phyloP scores from a whole-genome alignment of 30 jellyfish, hydroid and myxozoan species.

The Aurelia sp. region DNA sequence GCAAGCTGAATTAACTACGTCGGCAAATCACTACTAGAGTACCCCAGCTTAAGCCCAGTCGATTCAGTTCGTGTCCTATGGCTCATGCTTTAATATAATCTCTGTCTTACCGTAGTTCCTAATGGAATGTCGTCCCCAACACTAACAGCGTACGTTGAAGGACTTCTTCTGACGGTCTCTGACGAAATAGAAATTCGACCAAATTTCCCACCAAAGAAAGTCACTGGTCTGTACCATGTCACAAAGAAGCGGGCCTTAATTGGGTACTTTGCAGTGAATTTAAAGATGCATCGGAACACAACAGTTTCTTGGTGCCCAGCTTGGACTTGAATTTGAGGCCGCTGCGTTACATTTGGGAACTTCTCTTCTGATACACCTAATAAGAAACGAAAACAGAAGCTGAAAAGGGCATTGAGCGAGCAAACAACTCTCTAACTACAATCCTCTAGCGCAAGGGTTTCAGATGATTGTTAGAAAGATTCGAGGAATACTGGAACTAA shows the following conservation, averaged over 20 bases:
- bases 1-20: too few species aligned
- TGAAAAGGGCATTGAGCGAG: too few species aligned
- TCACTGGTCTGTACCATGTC: conserved; percentile 72
- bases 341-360: conserved; percentile 48
- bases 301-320: conserved; percentile 26
- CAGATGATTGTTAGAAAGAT: too few species aligned
- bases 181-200: conserved; percentile 62
- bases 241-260: conserved; percentile 57
- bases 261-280: conserved; percentile 25
- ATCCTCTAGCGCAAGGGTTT: too few species aligned
- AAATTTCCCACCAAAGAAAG: conserved; percentile 64
- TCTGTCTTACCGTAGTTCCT: conserved; percentile 45
- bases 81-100: too few species aligned
- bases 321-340: conserved; percentile 44
- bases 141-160: conserved; percentile 40
- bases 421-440: too few species aligned
- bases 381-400: too few species aligned
- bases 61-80: too few species aligned
- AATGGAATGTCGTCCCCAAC: conserved; percentile 55
- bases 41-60: too few species aligned
- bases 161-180: conserved; percentile 33
- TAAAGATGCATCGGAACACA: conserved; percentile 47
- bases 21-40: too few species aligned
- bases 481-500: too few species aligned
- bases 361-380: conserved; percentile 31